These are phyloP conservation scores for Acrobeloides nanus DNA, from an alignment of 2,888 invertebrate genomes.

Conservation along the genomic window DNA sequence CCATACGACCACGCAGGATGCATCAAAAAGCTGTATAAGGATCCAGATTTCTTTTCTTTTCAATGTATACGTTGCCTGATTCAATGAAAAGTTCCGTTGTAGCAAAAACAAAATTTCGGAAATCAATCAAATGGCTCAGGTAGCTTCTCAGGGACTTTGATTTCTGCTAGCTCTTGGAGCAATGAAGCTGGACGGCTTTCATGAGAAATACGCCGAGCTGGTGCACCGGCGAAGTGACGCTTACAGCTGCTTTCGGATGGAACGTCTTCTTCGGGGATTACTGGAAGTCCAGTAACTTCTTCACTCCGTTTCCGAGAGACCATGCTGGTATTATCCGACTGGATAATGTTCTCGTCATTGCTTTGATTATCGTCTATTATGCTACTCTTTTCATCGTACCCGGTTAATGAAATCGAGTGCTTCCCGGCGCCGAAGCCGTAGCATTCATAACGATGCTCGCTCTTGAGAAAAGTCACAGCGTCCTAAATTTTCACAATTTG, in stretches of 20 bases:
- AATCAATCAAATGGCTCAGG: no score
- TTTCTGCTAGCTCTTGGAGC: no score
- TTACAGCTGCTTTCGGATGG: not conserved
- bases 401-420: slow-evolving; percentile 13
- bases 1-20: no score
- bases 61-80: no score
- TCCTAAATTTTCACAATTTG: slow-evolving; percentile 11
- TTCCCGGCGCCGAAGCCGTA: slow-evolving; percentile 24
- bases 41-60: no score
- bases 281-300: not conserved
- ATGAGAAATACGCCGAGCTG: not conserved
- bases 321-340: no score
- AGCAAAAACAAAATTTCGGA: no score
- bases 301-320: not conserved
- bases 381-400: slow-evolving; percentile 6
- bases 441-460: slow-evolving; percentile 19
- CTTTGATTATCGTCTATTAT: slow-evolving; percentile 2
- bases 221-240: not conserved
- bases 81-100: no score
- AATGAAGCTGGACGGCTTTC: no score
- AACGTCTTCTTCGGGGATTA: slow-evolving; percentile 1
- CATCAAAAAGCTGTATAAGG: no score
- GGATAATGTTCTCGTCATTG: no score
- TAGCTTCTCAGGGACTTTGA: no score
- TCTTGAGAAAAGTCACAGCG: slow-evolving; percentile 22